Conservation (phyloP, 2,113 vertebrate genomes). For the Gambusia affinis region DNA sequence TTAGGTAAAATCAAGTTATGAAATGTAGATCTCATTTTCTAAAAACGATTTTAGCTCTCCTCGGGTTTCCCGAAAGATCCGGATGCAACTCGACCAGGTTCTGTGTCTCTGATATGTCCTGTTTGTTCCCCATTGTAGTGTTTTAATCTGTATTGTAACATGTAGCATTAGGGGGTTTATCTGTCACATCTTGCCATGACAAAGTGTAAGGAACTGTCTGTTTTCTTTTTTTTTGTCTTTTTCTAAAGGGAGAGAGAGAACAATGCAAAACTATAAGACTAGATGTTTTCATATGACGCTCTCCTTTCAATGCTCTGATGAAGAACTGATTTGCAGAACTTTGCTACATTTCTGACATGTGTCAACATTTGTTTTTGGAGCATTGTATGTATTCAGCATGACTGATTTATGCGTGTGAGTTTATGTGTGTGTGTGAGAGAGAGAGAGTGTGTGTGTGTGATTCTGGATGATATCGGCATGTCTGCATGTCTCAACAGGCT, state of each 20-base stretch:
- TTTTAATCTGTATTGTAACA: conserved; percentile 35
- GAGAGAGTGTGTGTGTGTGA: background rate
- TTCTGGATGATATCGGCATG: conserved; percentile 31
- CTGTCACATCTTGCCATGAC: conserved; percentile 64
- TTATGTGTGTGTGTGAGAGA: background rate
- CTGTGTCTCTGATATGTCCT: conserved; percentile 13
- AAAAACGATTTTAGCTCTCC: background rate
- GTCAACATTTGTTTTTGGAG: conserved; percentile 64
- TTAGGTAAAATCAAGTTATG: conserved; percentile 27
- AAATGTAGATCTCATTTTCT: conserved; percentile 24
- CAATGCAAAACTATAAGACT: conserved; percentile 39
- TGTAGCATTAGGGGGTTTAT: conserved; percentile 37
- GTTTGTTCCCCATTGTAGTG: conserved; percentile 41
- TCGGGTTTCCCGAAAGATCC: conserved; percentile 20
- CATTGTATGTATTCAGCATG: conserved; percentile 38
- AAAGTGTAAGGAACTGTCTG: conserved; percentile 48
- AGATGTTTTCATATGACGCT: conserved; percentile 64
- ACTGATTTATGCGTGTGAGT: conserved; percentile 25
- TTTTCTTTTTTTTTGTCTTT: conserved; percentile 31
- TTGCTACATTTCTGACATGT: conserved; percentile 57
- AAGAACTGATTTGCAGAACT: conserved; percentile 56
- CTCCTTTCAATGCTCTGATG: conserved; percentile 53
- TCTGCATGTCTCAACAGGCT: conserved; percentile 58
- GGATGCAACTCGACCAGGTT: conserved; percentile 16
- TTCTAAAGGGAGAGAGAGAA: conserved; percentile 26